Evolutionary conservation across 1,140 invertebrate genomes (phyloP).

Genomic region (Drosophila cardini): DNA sequence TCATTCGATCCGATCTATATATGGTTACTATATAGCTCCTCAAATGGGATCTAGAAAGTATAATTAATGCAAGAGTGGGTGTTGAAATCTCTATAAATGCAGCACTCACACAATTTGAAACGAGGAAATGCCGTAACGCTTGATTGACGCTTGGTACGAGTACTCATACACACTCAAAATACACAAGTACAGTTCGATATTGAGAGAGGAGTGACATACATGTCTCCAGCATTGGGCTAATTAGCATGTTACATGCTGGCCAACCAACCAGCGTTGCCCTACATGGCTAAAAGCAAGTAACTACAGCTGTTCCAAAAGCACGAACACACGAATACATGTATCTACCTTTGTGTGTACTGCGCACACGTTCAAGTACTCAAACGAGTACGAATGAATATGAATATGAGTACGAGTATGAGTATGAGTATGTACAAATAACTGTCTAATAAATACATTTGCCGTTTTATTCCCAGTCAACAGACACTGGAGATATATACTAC

Average conservation of each 20-base stretch:
- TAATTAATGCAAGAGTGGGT: slow-evolving; percentile 59
- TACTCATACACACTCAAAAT: not conserved
- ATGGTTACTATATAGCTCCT: slow-evolving; percentile 32
- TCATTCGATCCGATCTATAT: slow-evolving; percentile 37
- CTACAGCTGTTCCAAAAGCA: slow-evolving; percentile 50
- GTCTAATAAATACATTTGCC: slow-evolving; percentile 55
- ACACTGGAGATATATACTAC: not conserved
- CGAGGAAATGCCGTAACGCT: slow-evolving; percentile 60
- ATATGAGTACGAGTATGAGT: not conserved
- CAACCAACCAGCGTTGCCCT: slow-evolving; percentile 50
- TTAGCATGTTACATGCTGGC: slow-evolving; percentile 73
- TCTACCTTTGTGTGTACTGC: slow-evolving; percentile 4
- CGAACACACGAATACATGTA: slow-evolving; percentile 5
- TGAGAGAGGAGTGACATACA: slow-evolving; percentile 19
- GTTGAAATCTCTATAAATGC: slow-evolving; percentile 61
- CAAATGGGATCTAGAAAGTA: slow-evolving; percentile 45
- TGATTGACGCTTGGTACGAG: slow-evolving; percentile 38
- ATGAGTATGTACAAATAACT: slow-evolving; percentile 3
- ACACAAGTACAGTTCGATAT: slow-evolving; percentile 17
- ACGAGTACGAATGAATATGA: slow-evolving; percentile 4
- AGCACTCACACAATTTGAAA: slow-evolving; percentile 45
- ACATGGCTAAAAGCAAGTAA: slow-evolving; percentile 70
- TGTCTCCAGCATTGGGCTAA: slow-evolving; percentile 61
- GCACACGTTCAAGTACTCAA: slow-evolving; percentile 16
- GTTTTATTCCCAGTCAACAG: slow-evolving; percentile 21